These are phyloP conservation scores for Phylloscopus whistleri DNA, from an alignment of 2,113 vertebrate genomes.

Conservation along the genomic window DNA sequence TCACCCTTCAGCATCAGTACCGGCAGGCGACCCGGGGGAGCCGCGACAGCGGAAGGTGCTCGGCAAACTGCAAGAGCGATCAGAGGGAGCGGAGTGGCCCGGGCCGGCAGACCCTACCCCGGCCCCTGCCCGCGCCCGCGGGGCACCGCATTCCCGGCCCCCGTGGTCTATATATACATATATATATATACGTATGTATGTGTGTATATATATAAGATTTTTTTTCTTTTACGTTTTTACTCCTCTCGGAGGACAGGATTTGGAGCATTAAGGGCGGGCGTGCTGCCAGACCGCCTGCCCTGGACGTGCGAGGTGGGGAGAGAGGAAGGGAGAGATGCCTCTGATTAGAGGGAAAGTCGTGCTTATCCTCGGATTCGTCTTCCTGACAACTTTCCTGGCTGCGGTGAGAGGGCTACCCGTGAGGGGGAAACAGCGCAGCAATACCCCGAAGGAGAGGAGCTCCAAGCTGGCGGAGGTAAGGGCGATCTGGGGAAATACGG, in stretches of 20 bases:
- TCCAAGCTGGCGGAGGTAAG: conserved; percentile 70
- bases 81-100: neutral
- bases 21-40: neutral
- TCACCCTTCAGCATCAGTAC: conserved; percentile 26
- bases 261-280: neutral
- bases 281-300: neutral
- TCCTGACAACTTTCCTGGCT: conserved; percentile 65
- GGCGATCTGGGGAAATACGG: neutral
- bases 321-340: conserved; percentile 67
- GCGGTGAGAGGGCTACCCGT: conserved; percentile 74
- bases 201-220: neutral
- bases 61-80: conserved; percentile 4
- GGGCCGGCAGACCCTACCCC: neutral
- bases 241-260: neutral
- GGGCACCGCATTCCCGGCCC: neutral
- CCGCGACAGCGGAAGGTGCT: neutral
- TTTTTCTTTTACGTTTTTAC: neutral
- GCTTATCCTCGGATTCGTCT: conserved; percentile 67
- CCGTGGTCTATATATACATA: neutral
- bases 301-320: neutral
- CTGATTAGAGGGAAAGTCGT: conserved; percentile 50
- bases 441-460: conserved; percentile 58
- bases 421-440: conserved; percentile 60
- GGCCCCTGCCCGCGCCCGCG: neutral
- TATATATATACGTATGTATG: neutral